These are phyloP conservation scores for Trachymyrmex cornetzi DNA, from an alignment of 1,140 invertebrate genomes.

Conservation along the genomic window DNA sequence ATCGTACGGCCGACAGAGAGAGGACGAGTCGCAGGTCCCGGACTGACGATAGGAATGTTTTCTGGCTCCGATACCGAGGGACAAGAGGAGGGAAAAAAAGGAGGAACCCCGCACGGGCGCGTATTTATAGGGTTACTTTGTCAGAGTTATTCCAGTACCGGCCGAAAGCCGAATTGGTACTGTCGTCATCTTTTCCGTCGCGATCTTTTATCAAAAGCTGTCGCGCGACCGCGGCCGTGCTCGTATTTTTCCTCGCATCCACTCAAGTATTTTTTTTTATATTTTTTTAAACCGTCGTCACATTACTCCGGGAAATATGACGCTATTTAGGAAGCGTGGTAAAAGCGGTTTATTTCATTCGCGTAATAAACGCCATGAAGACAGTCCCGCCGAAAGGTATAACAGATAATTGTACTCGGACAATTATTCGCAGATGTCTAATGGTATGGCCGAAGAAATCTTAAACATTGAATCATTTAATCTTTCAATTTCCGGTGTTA, in stretches of 20 bases:
- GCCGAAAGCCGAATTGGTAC: conserved; percentile 50
- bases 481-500: background rate
- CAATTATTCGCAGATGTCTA: conserved; percentile 39
- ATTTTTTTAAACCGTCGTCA: conserved; percentile 26
- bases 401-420: conserved; percentile 26
- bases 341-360: conserved; percentile 51
- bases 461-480: conserved; percentile 29
- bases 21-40: conserved; percentile 30
- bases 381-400: conserved; percentile 30
- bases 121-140: conserved; percentile 63
- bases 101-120: background rate
- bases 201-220: conserved; percentile 61
- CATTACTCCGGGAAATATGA: conserved; percentile 50
- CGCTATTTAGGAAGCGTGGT: conserved; percentile 43
- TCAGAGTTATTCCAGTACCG: conserved; percentile 50
- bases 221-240: conserved; percentile 5
- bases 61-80: conserved; percentile 61
- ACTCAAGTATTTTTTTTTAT: conserved; percentile 6
- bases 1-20: conserved; percentile 38
- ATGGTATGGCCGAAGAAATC: conserved; percentile 8
- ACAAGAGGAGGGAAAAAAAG: conserved; percentile 21
- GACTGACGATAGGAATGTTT: conserved; percentile 75
- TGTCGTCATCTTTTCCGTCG: conserved; percentile 37
- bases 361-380: conserved; percentile 35
- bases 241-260: conserved; percentile 55